phyloP scores from a whole-genome alignment of 1,140 invertebrate genomes.

The Drosophila nannoptera region DNA sequence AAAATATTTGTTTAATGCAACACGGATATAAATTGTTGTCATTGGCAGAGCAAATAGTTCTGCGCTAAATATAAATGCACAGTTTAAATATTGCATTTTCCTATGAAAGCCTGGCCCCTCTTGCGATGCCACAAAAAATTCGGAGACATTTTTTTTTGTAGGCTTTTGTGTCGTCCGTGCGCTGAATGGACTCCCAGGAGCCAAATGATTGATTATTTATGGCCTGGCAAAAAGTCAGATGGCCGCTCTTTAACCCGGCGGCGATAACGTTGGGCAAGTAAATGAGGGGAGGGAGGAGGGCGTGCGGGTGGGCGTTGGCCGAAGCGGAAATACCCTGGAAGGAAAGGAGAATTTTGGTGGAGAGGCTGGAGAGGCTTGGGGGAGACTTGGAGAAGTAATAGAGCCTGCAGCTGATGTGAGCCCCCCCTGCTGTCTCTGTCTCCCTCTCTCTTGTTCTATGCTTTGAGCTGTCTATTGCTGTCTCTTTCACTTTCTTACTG shows the following conservation, averaged over 20 bases:
- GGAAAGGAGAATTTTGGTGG: too few relatives aligned
- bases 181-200: conserved; percentile 18
- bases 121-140: not conserved
- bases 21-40: not conserved
- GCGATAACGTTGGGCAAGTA: conserved; percentile 9
- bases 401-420: too few relatives aligned
- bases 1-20: conserved; percentile 18
- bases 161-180: conserved; percentile 3
- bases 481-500: too few relatives aligned
- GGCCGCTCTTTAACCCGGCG: conserved; percentile 33
- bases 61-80: not conserved
- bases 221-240: conserved; percentile 14
- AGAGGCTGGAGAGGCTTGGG: too few relatives aligned
- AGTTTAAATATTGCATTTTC: not conserved
- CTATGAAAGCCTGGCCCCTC: not conserved
- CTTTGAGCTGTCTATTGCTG: too few relatives aligned
- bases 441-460: too few relatives aligned
- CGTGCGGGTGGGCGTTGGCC: not conserved
- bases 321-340: not conserved
- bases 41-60: conserved; percentile 33
- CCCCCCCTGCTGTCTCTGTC: too few relatives aligned
- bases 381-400: too few relatives aligned
- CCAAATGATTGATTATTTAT: conserved; percentile 51
- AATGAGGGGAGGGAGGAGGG: not conserved
- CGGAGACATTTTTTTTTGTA: not conserved